A percentile compares a stretch with the other conserved stretches of the same genome.
Conservation (phyloP, 30 jellyfish, hydroid and myxozoan genomes). For the Hydractinia echinata region DNA sequence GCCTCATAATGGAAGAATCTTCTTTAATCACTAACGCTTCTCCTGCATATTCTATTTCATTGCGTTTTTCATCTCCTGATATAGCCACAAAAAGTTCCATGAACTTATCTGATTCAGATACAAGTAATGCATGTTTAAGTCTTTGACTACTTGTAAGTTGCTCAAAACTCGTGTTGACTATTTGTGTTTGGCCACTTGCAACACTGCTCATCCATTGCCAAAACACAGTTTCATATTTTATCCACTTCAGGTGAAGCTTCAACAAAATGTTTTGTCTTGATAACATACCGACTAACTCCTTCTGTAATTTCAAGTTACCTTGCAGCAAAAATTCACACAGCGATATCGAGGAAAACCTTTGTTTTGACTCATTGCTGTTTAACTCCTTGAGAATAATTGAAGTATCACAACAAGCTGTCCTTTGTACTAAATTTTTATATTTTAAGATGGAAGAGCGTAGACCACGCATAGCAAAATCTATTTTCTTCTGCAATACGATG, state of each 20-base stretch:
- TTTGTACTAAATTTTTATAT: neutral
- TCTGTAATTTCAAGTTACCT: constrained; percentile 11
- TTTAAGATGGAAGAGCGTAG: neutral
- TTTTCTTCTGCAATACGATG: constrained; percentile 25
- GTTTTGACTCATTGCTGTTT: neutral
- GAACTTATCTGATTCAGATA: neutral
- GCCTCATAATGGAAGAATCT: neutral
- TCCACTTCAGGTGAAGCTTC: constrained; percentile 42
- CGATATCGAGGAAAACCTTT: neutral
- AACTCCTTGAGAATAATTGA: neutral
- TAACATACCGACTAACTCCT: neutral
- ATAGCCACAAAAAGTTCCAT: neutral
- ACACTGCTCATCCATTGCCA: constrained; percentile 89
- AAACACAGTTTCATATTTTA: constrained; percentile 45
- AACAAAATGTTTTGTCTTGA: constrained; percentile 31
- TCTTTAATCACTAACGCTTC: neutral
- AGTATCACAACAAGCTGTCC: neutral
- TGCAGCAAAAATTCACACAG: constrained; percentile 13
- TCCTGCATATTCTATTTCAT: neutral
- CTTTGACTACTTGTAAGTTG: neutral
- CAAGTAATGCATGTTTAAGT: neutral
- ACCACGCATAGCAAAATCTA: constrained; percentile 19
- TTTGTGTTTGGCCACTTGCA: constrained; percentile 11
- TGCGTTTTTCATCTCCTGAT: neutral
- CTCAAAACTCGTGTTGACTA: neutral